phyloP scores from a whole-genome alignment of 2,113 vertebrate genomes.

The Pagrus major region DNA sequence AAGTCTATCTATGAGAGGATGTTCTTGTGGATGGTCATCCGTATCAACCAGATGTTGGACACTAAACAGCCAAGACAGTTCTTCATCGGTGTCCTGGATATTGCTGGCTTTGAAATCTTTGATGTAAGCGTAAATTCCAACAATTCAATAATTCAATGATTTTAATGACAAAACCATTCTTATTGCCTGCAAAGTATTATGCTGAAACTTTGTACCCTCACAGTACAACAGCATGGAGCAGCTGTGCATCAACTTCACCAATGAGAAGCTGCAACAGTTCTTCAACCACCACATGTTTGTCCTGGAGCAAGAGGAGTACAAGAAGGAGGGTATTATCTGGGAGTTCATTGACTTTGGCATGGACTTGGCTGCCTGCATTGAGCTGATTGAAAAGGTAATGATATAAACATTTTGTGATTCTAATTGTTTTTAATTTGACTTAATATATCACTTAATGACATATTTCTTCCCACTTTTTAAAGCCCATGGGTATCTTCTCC shows the following conservation, averaged over 20 bases:
- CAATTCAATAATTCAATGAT: neutral
- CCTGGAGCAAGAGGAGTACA: slow-evolving; percentile 91
- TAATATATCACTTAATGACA: neutral
- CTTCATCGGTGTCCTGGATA: slow-evolving; percentile 94
- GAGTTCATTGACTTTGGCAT: slow-evolving; percentile 94
- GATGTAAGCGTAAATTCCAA: slow-evolving; percentile 74
- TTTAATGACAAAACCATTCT: neutral
- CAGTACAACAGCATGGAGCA: slow-evolving; percentile 92
- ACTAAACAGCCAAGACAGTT: slow-evolving; percentile 85
- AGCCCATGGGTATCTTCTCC: slow-evolving; percentile 88
- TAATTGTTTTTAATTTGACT: neutral
- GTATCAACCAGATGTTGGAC: slow-evolving; percentile 84
- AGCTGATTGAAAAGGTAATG: slow-evolving; percentile 92
- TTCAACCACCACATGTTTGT: slow-evolving; percentile 90
- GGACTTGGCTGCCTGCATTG: slow-evolving; percentile 92
- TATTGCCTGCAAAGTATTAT: neutral
- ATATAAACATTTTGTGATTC: neutral
- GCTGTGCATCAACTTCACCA: slow-evolving; percentile 92
- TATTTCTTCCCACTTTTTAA: neutral
- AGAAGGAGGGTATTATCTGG: slow-evolving; percentile 92
- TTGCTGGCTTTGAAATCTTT: slow-evolving; percentile 89
- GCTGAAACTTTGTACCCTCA: neutral
- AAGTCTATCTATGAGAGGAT: slow-evolving; percentile 84
- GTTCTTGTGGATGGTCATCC: slow-evolving; percentile 84
- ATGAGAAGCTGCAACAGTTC: slow-evolving; percentile 93